Conservation (phyloP, 1,140 invertebrate species). For the Vanessa tameamea region DNA sequence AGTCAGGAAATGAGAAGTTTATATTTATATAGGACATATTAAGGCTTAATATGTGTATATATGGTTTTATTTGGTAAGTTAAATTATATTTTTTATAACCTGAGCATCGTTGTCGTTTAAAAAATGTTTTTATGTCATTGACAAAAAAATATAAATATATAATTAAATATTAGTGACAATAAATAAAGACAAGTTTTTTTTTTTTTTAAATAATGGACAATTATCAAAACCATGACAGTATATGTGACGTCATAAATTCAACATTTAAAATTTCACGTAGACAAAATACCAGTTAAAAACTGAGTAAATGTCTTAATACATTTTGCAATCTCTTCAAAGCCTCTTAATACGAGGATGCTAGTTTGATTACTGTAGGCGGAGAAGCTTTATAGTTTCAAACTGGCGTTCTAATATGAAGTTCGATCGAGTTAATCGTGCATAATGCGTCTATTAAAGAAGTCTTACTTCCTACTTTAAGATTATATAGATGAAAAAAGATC, state of each 20-base stretch:
- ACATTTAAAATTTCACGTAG: background rate
- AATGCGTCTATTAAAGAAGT: background rate
- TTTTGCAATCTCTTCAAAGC: conserved; percentile 2
- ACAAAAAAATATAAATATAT: too few relatives aligned
- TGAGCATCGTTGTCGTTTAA: too few relatives aligned
- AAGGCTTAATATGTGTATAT: too few relatives aligned
- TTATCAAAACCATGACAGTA: too few relatives aligned
- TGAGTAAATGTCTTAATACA: background rate
- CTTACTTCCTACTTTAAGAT: background rate
- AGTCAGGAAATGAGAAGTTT: background rate
- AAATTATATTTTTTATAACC: too few relatives aligned
- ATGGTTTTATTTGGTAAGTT: too few relatives aligned
- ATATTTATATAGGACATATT: background rate
- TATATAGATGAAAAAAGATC: background rate
- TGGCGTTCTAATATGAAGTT: background rate
- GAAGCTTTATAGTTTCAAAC: background rate
- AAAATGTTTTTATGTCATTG: too few relatives aligned
- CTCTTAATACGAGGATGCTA: background rate
- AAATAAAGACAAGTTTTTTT: too few relatives aligned
- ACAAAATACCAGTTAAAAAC: background rate
- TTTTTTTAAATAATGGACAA: too few relatives aligned
- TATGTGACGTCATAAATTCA: too few relatives aligned
- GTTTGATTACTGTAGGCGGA: conserved; percentile 6
- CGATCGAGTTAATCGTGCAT: conserved; percentile 3
- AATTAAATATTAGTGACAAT: too few relatives aligned